These are phyloP conservation scores for Chrysolina haemoptera DNA, from an alignment of 2,888 invertebrate species.

Conservation along the genomic window DNA sequence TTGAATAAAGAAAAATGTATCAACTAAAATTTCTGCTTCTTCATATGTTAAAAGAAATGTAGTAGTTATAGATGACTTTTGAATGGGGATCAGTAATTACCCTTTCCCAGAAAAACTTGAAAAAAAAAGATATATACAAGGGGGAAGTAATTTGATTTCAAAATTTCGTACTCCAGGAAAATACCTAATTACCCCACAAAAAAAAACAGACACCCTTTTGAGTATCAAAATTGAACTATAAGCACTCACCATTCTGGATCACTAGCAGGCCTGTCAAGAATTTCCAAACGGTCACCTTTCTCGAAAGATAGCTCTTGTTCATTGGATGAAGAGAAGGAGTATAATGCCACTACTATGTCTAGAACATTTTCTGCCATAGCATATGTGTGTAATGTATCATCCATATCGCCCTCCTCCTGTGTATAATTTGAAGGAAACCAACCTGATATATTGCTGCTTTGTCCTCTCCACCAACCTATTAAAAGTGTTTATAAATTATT, in stretches of 20 bases:
- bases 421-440: constrained; percentile 99
- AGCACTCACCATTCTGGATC: constrained; percentile 94
- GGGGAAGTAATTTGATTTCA: too few species aligned
- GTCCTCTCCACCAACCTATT: constrained; percentile 96
- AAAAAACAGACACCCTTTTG: too few species aligned
- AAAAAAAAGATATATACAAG: too few species aligned
- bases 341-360: constrained; percentile 95
- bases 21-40: too few species aligned
- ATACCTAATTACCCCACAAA: too few species aligned
- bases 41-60: too few species aligned
- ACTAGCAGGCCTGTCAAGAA: constrained; percentile 94
- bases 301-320: constrained; percentile 97
- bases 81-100: too few species aligned
- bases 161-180: too few species aligned
- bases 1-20: too few species aligned
- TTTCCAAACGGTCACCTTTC: constrained; percentile 96
- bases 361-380: constrained; percentile 96
- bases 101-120: too few species aligned
- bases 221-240: background rate
- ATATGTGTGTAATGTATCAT: constrained; percentile 91
- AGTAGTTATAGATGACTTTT: too few species aligned
- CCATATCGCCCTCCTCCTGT: constrained; percentile 89
- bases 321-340: constrained; percentile 94
- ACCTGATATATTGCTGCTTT: constrained; percentile 79
- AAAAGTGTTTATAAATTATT: background rate